phyloP scores from a whole-genome alignment of 2,888 invertebrate species.

The Tenthredo distinguenda region DNA sequence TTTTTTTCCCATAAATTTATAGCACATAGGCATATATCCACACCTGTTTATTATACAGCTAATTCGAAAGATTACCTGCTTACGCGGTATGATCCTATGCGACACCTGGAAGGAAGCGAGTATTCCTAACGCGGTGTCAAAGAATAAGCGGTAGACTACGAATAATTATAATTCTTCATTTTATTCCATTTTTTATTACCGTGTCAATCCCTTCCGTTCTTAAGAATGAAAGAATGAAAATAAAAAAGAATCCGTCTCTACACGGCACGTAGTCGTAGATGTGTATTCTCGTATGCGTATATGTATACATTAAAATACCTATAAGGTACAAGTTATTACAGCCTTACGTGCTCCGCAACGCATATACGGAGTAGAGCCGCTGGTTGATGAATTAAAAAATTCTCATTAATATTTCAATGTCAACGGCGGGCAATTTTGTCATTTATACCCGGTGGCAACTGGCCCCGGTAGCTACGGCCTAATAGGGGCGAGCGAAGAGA shows the following conservation, averaged over 20 bases:
- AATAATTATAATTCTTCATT: neutral
- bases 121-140: neutral
- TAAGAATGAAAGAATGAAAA: neutral
- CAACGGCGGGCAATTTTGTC: slow-evolving; percentile 68
- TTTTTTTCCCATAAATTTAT: no score
- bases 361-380: neutral
- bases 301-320: neutral
- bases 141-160: neutral
- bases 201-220: slow-evolving; percentile 30
- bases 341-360: neutral
- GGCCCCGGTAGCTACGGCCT: neutral
- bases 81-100: neutral
- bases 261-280: neutral
- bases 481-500: neutral
- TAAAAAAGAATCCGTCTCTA: neutral
- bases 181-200: neutral
- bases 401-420: slow-evolving; percentile 72
- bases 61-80: neutral
- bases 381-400: slow-evolving; percentile 59
- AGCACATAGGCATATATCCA: neutral
- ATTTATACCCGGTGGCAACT: slow-evolving; percentile 65
- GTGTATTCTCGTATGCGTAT: neutral
- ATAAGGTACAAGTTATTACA: neutral
- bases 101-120: slow-evolving; percentile 16
- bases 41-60: neutral